Evolutionary conservation across 2,797 vertebrate species (phyloP).

Genomic region (Phoxinus dragarum): DNA sequence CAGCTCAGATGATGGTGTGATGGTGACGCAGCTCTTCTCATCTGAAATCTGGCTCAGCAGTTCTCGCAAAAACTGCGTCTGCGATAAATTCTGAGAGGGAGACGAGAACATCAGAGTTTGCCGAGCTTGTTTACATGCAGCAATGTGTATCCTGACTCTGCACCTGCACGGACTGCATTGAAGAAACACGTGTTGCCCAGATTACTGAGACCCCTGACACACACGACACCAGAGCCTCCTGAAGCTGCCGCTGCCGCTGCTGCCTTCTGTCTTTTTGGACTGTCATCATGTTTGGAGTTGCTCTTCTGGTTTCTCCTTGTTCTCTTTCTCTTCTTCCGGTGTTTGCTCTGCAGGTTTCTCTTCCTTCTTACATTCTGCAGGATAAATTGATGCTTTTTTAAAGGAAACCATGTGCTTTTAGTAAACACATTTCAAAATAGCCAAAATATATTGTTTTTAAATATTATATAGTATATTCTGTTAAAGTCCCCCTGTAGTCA

Average conservation of each 20-base stretch:
- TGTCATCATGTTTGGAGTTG: conserved; percentile 72
- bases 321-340: not conserved
- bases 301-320: conserved; percentile 56
- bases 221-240: conserved; percentile 55
- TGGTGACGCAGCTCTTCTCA: conserved; percentile 77
- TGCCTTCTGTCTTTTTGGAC: conserved; percentile 67
- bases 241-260: not conserved
- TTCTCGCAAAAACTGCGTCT: conserved; percentile 88
- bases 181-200: conserved; percentile 98
- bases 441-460: not conserved
- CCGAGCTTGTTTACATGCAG: too few species aligned
- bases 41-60: conserved; percentile 84
- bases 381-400: not conserved
- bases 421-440: not conserved
- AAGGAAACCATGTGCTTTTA: not conserved
- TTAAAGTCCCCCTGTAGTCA: not conserved
- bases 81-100: conserved; percentile 88
- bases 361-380: conserved; percentile 66
- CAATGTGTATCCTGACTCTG: not conserved
- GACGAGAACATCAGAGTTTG: not conserved
- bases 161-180: conserved; percentile 96
- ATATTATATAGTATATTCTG: not conserved
- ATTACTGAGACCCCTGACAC: conserved; percentile 93
- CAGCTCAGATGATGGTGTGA: conserved; percentile 77
- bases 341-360: conserved; percentile 39